phyloP scores from a whole-genome alignment of 2,888 invertebrate genomes.

The Criorhina ranunculi region DNA sequence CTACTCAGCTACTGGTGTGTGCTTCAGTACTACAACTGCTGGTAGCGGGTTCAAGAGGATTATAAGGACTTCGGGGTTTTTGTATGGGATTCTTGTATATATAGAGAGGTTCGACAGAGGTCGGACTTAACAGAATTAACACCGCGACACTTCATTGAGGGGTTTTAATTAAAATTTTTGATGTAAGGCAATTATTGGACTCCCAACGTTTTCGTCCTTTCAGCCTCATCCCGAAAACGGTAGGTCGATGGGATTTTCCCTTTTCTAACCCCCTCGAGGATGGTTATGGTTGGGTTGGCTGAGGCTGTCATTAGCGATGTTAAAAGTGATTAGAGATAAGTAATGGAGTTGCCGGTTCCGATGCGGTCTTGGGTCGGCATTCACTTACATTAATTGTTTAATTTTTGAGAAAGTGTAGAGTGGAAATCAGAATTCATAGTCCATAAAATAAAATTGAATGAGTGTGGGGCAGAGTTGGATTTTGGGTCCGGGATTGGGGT shows the following conservation, averaged over 20 bases:
- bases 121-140: slow-evolving; percentile 76
- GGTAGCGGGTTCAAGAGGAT: slow-evolving; percentile 68
- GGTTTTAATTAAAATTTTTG: slow-evolving; percentile 76
- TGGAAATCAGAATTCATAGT: slow-evolving; percentile 71
- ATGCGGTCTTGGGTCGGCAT: slow-evolving; percentile 50
- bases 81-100: slow-evolving; percentile 58
- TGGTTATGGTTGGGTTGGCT: slow-evolving; percentile 30
- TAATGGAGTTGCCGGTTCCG: slow-evolving; percentile 54
- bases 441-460: slow-evolving; percentile 64
- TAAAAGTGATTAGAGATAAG: slow-evolving; percentile 75
- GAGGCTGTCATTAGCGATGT: slow-evolving; percentile 72
- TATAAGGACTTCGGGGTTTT: slow-evolving; percentile 72
- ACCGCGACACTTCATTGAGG: slow-evolving; percentile 77
- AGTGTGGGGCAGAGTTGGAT: not conserved
- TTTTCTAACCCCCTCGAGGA: slow-evolving; percentile 13
- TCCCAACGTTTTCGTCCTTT: slow-evolving; percentile 34
- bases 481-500: slow-evolving; percentile 5
- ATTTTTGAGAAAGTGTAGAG: slow-evolving; percentile 27
- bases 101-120: slow-evolving; percentile 62
- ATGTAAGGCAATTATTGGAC: slow-evolving; percentile 76
- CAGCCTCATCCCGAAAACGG: not conserved
- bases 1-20: slow-evolving; percentile 56
- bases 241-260: slow-evolving; percentile 39
- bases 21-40: slow-evolving; percentile 41
- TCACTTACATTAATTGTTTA: slow-evolving; percentile 70